Evolutionary conservation across 1,140 invertebrate genomes (phyloP).

Genomic region (Matsumurasca onukii): DNA sequence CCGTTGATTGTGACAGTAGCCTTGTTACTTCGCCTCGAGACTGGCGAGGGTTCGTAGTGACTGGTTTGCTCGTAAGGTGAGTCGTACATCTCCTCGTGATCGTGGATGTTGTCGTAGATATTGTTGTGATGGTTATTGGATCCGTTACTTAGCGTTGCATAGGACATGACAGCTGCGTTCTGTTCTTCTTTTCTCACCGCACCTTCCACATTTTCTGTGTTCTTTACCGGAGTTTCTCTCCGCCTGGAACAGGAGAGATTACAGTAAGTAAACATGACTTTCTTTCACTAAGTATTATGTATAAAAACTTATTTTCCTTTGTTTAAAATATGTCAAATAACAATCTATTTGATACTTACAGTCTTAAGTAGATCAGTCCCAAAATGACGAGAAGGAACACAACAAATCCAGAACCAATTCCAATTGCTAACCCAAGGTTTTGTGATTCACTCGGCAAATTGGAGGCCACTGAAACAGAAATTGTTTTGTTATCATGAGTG

Average conservation of each 20-base stretch:
- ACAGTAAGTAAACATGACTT: background rate
- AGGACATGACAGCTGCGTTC: slow-evolving; percentile 83
- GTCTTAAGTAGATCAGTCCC: slow-evolving; percentile 71
- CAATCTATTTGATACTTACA: too few relatives aligned
- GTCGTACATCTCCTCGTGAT: slow-evolving; percentile 68
- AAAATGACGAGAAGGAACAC: slow-evolving; percentile 72
- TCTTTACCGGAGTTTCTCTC: slow-evolving; percentile 81
- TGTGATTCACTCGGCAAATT: slow-evolving; percentile 66
- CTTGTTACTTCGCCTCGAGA: slow-evolving; percentile 52
- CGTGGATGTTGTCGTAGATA: slow-evolving; percentile 72
- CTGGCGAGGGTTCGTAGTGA: slow-evolving; percentile 69
- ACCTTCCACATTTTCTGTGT: slow-evolving; percentile 82
- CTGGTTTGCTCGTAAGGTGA: slow-evolving; percentile 64
- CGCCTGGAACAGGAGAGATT: slow-evolving; percentile 54
- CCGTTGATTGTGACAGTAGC: slow-evolving; percentile 69
- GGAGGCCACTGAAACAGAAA: slow-evolving; percentile 50
- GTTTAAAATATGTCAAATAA: background rate
- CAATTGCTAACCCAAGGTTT: slow-evolving; percentile 73
- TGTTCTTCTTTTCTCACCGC: slow-evolving; percentile 81
- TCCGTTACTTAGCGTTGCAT: slow-evolving; percentile 73
- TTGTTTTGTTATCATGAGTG: background rate
- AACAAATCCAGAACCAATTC: slow-evolving; percentile 74
- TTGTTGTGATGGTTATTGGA: slow-evolving; percentile 58
- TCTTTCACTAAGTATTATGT: background rate
- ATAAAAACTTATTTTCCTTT: background rate